Percentiles rank a stretch among this genome's conserved stretches.
These are phyloP conservation scores for Morone saxatilis DNA, from an alignment of 2,113 vertebrate genomes.

Conservation along the genomic window DNA sequence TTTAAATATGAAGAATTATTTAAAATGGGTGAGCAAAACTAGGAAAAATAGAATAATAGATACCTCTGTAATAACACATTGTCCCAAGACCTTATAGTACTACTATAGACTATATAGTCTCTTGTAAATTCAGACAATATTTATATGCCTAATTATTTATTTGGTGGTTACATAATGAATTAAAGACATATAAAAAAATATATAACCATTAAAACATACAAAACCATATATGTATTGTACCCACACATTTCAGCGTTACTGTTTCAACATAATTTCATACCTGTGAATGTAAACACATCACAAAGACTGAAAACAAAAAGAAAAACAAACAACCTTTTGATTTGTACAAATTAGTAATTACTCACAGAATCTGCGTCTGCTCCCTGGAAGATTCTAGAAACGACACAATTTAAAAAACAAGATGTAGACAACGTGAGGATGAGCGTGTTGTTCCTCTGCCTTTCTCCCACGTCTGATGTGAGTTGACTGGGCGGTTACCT, in stretches of 20 bases:
- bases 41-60: neutral
- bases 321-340: neutral
- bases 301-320: neutral
- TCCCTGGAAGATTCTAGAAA: neutral
- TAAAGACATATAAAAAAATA: neutral
- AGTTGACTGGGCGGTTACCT: constrained; percentile 31
- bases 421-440: neutral
- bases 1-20: constrained; percentile 33
- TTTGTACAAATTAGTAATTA: constrained; percentile 1
- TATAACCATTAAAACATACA: neutral
- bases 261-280: constrained; percentile 3
- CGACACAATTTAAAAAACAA: neutral
- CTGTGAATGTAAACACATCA: neutral
- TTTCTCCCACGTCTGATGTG: constrained; percentile 6
- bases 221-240: neutral
- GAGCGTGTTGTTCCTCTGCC: neutral
- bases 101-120: too few relatives aligned
- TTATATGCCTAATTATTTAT: neutral
- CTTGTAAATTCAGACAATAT: neutral
- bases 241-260: neutral
- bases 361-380: constrained; percentile 34
- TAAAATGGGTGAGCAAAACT: neutral
- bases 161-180: neutral
- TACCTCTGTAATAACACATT: neutral
- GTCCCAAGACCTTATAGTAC: neutral